These are phyloP conservation scores for Phyllotreta cruciferae DNA, from an alignment of 2,888 invertebrate species.

Conservation along the genomic window DNA sequence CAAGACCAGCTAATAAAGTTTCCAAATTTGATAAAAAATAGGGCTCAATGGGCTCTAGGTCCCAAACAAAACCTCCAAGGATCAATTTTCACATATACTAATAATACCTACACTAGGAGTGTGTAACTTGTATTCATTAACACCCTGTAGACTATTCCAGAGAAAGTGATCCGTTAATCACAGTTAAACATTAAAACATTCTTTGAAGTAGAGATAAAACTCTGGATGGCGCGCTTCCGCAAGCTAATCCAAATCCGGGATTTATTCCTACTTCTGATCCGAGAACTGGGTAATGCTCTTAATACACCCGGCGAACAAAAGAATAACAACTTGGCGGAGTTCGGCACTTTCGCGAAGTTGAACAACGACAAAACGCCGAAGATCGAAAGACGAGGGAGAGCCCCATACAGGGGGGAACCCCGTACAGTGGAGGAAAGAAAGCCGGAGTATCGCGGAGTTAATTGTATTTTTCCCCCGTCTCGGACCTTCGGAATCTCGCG, in stretches of 20 bases:
- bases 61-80: no score
- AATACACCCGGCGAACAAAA: conserved; percentile 31
- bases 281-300: conserved; percentile 33
- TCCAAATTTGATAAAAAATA: no score
- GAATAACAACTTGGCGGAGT: conserved; percentile 33
- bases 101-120: no score
- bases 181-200: conserved; percentile 12
- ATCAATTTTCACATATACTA: no score
- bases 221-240: conserved; percentile 20
- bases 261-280: conserved; percentile 28
- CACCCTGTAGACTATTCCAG: not conserved
- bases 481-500: conserved; percentile 21
- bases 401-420: no score
- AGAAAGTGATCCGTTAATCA: conserved; percentile 19
- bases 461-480: conserved; percentile 28
- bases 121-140: no score
- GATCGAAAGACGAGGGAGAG: not conserved
- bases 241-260: conserved; percentile 23
- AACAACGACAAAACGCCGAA: conserved; percentile 24
- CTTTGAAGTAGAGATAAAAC: conserved; percentile 22
- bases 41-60: no score
- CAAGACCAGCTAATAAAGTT: no score
- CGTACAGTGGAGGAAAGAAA: not conserved
- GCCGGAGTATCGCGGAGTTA: conserved; percentile 17
- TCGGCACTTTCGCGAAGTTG: conserved; percentile 22